A percentile compares a stretch with the other conserved stretches of the same genome.
These are phyloP conservation scores for Chroicocephalus ridibundus DNA, from an alignment of 2,113 vertebrate genomes.

Conservation along the genomic window DNA sequence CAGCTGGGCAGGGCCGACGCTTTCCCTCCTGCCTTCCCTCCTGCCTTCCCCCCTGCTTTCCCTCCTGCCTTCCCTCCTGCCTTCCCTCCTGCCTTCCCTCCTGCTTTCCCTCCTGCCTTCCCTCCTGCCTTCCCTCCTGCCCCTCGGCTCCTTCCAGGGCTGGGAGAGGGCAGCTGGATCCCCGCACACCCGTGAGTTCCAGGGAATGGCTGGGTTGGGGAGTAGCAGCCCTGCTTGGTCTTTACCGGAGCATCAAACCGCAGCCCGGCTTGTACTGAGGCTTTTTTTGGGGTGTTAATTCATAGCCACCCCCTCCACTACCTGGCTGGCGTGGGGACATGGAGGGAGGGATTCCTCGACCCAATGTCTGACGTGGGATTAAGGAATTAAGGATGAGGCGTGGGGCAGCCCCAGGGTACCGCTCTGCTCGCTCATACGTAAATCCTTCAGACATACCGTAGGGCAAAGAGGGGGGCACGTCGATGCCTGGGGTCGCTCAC, in stretches of 20 bases:
- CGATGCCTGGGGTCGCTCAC: too few species aligned
- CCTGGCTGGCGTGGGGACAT: rapidly evolving
- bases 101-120: not conserved
- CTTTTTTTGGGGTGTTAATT: not conserved
- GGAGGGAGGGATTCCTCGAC: not conserved
- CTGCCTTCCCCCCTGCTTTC: not conserved
- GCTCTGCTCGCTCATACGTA: not conserved
- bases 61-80: not conserved
- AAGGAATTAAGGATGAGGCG: rapidly evolving
- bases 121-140: not conserved
- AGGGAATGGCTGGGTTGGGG: not conserved
- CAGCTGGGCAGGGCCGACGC: not conserved
- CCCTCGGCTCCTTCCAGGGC: not conserved
- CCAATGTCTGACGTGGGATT: rapidly evolving
- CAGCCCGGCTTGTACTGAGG: not conserved
- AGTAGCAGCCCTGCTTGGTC: not conserved
- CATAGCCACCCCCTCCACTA: not conserved
- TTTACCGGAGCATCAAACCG: not conserved
- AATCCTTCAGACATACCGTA: rapidly evolving
- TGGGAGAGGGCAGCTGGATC: not conserved
- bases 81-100: not conserved
- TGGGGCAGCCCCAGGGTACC: not conserved
- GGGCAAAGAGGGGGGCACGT: not conserved
- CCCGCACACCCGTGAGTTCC: not conserved
- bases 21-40: not conserved